Evolutionary conservation across 2,888 invertebrate species (phyloP), one percentile per base, ranked within the genome.

Genomic region (Bhutanitis thaidina): DNA sequence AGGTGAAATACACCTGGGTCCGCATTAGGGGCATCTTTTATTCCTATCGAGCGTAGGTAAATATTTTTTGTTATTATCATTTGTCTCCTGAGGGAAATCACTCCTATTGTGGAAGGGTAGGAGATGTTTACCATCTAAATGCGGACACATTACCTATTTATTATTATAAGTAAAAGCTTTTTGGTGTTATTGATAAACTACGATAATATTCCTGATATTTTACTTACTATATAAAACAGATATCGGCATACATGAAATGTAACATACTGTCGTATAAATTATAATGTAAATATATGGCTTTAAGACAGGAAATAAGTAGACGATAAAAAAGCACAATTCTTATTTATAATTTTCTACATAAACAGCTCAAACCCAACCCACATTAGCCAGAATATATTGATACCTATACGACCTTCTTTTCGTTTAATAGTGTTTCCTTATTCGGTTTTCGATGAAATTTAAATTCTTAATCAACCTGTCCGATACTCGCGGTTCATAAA

Each of bases 1-100:
- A 84, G 86, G 74, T 72, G 61, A 75, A 77, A 73, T 83, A 83
- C 85, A 86, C 80, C 82, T 86, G 84, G 73, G 78, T 54, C 71
- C 72, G 76, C 72, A 83, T 87, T 87, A 85, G 83, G 86, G 88
- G 87, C 86, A 86, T 85, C 76, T 84, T 86, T 77, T 82, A 85
- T 86, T 84, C 79, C 76, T 70, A 74, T 77, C 66, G 78, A 76
- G 80, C 71, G 82, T 74, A 69, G 76, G 86, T 80, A 88, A 88
- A 88, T 83, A 88, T 88, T 86, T n/a, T 88, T 85, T 87, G 84
- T 84, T 85, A 83, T 82, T 81, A 74, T 71, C 68, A 67, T 79
- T 69, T 70, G 74, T 69, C 69, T 73, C 68, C 69, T 69, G 69
- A 71, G 69, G 68, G 71, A 64, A 69, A 63, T 40, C 62, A 55